These are phyloP conservation scores for Basileuterus tristriatus DNA, from an alignment of 2,797 vertebrate species.

Conservation along the genomic window DNA sequence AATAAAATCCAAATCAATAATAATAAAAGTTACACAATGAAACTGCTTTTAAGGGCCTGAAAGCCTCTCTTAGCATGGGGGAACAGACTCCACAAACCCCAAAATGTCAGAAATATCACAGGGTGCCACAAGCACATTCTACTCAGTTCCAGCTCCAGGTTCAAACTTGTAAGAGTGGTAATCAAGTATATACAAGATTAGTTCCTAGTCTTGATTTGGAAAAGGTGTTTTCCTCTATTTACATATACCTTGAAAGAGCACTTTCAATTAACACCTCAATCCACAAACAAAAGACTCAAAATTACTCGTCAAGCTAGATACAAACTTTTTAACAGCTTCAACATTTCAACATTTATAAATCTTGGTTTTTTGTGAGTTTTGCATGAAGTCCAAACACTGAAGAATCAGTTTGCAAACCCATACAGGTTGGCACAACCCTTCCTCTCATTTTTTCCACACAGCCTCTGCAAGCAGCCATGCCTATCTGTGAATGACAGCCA, in stretches of 20 bases:
- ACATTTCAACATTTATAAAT: background rate
- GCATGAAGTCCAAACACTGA: background rate
- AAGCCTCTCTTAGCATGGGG: background rate
- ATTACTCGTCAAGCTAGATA: background rate
- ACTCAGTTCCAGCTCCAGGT: rapidly evolving
- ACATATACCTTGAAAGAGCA: rapidly evolving
- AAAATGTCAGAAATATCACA: background rate
- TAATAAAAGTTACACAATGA: background rate
- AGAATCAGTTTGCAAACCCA: background rate
- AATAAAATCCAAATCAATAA: background rate
- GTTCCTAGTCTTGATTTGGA: background rate
- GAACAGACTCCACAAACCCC: background rate
- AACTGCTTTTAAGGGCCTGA: background rate
- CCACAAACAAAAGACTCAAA: background rate
- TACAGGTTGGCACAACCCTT: background rate
- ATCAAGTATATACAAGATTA: background rate
- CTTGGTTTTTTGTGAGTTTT: background rate
- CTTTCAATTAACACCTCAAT: background rate
- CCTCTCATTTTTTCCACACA: background rate
- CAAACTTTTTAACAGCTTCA: background rate
- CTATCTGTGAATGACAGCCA: background rate
- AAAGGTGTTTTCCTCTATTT: background rate
- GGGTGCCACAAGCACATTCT: background rate
- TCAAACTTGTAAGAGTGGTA: background rate
- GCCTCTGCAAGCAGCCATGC: background rate